phyloP scores from a whole-genome alignment of 2,888 invertebrate genomes.

The Aphodius granarius region DNA sequence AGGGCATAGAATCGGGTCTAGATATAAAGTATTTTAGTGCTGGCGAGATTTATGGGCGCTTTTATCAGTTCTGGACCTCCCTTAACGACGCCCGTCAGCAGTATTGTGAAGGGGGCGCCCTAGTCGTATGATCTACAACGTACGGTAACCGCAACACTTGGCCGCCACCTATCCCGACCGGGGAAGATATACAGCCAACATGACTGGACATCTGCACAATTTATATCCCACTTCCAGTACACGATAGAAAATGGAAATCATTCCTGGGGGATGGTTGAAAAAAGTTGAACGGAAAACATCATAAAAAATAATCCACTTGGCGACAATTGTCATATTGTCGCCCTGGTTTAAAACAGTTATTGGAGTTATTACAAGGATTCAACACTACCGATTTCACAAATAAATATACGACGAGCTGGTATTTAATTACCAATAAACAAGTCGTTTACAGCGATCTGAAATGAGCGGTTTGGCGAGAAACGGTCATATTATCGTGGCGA shows the following conservation, averaged over 20 bases:
- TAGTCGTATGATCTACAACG: slow-evolving; percentile 46
- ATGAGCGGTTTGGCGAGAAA: neutral
- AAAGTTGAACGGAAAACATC: too few relatives aligned
- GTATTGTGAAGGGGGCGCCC: slow-evolving; percentile 37
- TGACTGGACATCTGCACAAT: slow-evolving; percentile 52
- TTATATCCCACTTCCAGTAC: slow-evolving; percentile 50
- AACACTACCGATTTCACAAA: too few relatives aligned
- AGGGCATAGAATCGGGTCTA: slow-evolving; percentile 46
- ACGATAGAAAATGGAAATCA: slow-evolving; percentile 53
- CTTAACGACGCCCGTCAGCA: slow-evolving; percentile 50
- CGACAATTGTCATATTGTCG: too few relatives aligned
- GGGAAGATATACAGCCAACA: slow-evolving; percentile 48
- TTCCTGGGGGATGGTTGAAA: slow-evolving; percentile 25
- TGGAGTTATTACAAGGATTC: too few relatives aligned
- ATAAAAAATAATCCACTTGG: too few relatives aligned
- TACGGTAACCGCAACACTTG: slow-evolving; percentile 44
- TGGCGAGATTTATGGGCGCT: slow-evolving; percentile 48
- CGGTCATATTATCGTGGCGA: neutral
- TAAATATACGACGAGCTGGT: neutral
- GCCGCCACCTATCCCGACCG: slow-evolving; percentile 42
- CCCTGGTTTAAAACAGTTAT: too few relatives aligned
- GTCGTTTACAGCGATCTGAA: neutral
- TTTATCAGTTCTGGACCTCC: slow-evolving; percentile 49
- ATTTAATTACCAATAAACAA: neutral
- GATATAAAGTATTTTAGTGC: slow-evolving; percentile 48